Evolutionary conservation across 2,113 vertebrate genomes (phyloP), one percentile per base, ranked within the genome.

Genomic region (Hippopotamus amphibius): DNA sequence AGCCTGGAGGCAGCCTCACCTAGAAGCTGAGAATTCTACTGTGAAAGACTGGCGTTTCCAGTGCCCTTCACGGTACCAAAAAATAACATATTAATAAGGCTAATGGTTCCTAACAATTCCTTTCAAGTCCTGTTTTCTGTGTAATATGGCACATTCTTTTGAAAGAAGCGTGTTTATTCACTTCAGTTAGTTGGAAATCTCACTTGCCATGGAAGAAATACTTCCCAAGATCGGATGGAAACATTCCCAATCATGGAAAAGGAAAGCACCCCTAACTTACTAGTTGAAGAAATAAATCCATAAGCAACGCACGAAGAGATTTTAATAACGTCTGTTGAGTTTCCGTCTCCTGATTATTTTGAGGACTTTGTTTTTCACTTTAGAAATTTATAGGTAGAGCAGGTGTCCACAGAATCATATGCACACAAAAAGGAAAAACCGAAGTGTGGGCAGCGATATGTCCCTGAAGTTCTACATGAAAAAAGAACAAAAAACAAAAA

Each of bases 1-100:
- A 95, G 96, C 97, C 97, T 55, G 66, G 50, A 83, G 97, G 92
- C 96, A 96, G 71, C n/a, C 93, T 95, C 71, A 85, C 85, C 26
- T 55, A 61, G 41, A 90, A 95, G 41, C 90, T 96, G 65, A 90
- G 82, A 95, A 96, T 92, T 96, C 48, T 50, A 7, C 57, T 57
- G 53, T 0, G 6, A 79, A 86, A 33, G 65, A 30, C 65, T 95
- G 28, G 24, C 72, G 88, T 66, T 92, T 81, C 43, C 76, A 48
- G 19, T 96, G 96, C 81, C 96, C 96, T 98, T 98, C 92, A 96
- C 33, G 4, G 43, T 10, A 88, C 57, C 13, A 12, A 81, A 90
- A 85, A 88, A 93, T 41, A 90, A 41, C 87, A 59, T 93, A 81
- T 82, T 96, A 96, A 95, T 95, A 92, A 96, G 83, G 65, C 95